These are phyloP conservation scores for Anolis apletophallus DNA, from an alignment of 2,797 vertebrate species.

Conservation along the genomic window DNA sequence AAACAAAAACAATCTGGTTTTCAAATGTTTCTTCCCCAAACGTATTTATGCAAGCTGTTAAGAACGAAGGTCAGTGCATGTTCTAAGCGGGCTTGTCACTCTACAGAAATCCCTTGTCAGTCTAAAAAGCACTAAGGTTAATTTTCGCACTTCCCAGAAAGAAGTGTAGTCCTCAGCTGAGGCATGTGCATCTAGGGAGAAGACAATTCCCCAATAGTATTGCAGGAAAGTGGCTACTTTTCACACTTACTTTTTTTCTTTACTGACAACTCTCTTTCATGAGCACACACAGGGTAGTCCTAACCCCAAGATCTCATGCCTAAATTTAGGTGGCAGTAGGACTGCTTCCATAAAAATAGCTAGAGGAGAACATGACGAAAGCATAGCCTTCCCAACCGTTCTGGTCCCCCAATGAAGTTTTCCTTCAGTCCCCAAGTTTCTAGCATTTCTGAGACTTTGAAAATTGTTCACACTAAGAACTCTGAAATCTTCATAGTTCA, in stretches of 20 bases:
- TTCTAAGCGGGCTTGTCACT: conserved; percentile 25
- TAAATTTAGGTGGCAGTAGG: too few relatives aligned
- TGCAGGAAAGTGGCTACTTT: conserved; percentile 3
- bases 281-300: not conserved
- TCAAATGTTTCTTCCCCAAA: conserved; percentile 61
- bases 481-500: too few relatives aligned
- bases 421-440: too few relatives aligned
- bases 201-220: conserved; percentile 30
- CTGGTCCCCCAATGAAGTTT: too few relatives aligned
- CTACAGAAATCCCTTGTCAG: conserved; percentile 36
- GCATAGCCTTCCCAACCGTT: too few relatives aligned
- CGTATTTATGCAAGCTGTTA: conserved; percentile 30
- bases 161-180: conserved; percentile 53
- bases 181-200: conserved; percentile 36
- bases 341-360: too few relatives aligned
- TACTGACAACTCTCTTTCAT: not conserved
- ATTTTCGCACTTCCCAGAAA: conserved; percentile 54
- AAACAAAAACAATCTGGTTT: conserved; percentile 31
- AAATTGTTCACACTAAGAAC: too few relatives aligned
- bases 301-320: not conserved
- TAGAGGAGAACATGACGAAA: too few relatives aligned
- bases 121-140: conserved; percentile 45
- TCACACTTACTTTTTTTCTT: not conserved
- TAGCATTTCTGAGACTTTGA: too few relatives aligned
- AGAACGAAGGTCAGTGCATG: conserved; percentile 50